Percentiles rank a stretch among this genome's conserved stretches.
These are phyloP conservation scores for Enteromius radiatus DNA, from an alignment of 2,797 vertebrate genomes.

Conservation along the genomic window DNA sequence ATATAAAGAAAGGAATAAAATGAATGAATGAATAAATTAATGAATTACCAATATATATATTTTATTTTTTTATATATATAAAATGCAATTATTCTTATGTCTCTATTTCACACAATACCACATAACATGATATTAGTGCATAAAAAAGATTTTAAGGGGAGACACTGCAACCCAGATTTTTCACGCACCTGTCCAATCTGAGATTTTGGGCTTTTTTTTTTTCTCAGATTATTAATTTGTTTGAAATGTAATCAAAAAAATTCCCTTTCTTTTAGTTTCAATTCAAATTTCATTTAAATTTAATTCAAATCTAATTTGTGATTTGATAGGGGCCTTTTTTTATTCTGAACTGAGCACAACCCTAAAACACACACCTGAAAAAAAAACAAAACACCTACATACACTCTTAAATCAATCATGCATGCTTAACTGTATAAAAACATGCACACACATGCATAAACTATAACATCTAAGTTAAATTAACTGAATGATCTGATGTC, in stretches of 20 bases:
- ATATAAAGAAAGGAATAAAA: not conserved
- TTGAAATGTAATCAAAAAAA: not conserved
- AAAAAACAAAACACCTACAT: not conserved
- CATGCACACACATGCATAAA: not conserved
- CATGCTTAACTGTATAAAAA: not conserved
- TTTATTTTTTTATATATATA: not conserved
- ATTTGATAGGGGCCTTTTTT: not conserved
- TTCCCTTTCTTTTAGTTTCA: constrained; percentile 1
- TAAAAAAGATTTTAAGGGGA: not conserved
- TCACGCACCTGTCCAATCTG: too few relatives aligned
- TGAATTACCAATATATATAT: not conserved
- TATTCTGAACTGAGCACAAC: not conserved
- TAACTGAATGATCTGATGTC: not conserved
- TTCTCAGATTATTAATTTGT: too few relatives aligned
- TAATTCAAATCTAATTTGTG: not conserved
- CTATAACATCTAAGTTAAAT: not conserved
- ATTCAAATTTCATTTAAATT: not conserved
- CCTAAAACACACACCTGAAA: not conserved
- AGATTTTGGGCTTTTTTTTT: too few relatives aligned
- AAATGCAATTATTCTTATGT: not conserved
- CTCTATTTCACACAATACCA: not conserved
- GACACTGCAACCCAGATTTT: too few relatives aligned
- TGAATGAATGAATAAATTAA: not conserved
- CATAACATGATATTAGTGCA: not conserved
- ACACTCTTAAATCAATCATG: not conserved